phyloP scores from a whole-genome alignment of 2,888 invertebrate species.

The Tachina grossa region DNA sequence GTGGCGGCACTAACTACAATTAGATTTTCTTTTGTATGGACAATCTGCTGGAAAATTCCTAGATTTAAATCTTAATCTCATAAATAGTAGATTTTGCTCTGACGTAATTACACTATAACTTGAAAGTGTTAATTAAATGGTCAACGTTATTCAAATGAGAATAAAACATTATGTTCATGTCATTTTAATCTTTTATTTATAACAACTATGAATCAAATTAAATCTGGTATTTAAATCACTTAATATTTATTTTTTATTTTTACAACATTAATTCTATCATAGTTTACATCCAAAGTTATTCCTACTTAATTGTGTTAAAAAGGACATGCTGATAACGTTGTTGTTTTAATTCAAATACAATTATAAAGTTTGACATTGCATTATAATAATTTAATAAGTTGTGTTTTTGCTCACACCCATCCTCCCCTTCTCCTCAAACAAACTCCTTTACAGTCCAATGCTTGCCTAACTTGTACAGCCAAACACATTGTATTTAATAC shows the following conservation, averaged over 20 bases:
- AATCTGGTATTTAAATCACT: neutral
- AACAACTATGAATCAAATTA: neutral
- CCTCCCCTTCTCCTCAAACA: neutral
- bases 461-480: neutral
- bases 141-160: neutral
- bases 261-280: neutral
- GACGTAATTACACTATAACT: too few species aligned
- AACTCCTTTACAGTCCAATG: neutral
- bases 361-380: constrained; percentile 44
- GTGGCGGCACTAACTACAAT: too few species aligned
- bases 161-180: neutral
- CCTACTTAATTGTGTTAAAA: constrained; percentile 8
- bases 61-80: too few species aligned
- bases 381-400: constrained; percentile 42
- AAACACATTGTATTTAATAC: constrained; percentile 6
- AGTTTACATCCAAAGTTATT: neutral
- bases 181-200: too few species aligned
- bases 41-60: too few species aligned
- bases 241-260: neutral
- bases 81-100: too few species aligned
- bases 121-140: too few species aligned
- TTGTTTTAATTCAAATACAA: constrained; percentile 47
- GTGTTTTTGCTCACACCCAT: constrained; percentile 7
- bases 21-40: too few species aligned
- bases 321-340: constrained; percentile 8